Evolutionary conservation across 2,888 invertebrate genomes (phyloP).

Genomic region (Tipula confusa): DNA sequence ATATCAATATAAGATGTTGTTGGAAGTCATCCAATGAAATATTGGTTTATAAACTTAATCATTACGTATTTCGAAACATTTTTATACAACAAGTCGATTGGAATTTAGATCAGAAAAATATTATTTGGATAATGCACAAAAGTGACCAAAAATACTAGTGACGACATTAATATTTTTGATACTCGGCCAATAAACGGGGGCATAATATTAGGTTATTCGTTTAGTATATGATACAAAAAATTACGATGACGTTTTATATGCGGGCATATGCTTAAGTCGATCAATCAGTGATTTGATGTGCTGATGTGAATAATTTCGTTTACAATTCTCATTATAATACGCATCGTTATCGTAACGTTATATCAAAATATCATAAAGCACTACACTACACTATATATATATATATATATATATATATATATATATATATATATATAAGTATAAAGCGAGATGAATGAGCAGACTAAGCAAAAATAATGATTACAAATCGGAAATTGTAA

Average conservation of each 20-base stretch:
- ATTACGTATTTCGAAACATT: background rate
- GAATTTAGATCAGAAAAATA: too few species aligned
- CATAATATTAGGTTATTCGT: too few species aligned
- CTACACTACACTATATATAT: background rate
- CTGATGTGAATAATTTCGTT: too few species aligned
- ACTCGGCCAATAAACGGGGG: too few species aligned
- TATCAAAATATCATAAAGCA: background rate
- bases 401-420: background rate
- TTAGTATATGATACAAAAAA: too few species aligned
- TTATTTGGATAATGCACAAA: too few species aligned
- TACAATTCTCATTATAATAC: background rate
- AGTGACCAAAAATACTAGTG: too few species aligned
- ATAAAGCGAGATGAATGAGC: background rate
- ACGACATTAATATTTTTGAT: too few species aligned
- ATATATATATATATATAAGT: background rate
- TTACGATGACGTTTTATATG: too few species aligned
- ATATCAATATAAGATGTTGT: background rate
- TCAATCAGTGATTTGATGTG: too few species aligned
- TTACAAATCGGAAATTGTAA: background rate
- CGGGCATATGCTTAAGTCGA: too few species aligned
- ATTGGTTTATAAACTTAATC: background rate
- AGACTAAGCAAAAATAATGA: background rate
- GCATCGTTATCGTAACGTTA: background rate
- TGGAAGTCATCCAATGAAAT: background rate
- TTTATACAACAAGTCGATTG: background rate